Conservation (phyloP, 1,140 invertebrate genomes). For the Eriosoma lanigerum region DNA sequence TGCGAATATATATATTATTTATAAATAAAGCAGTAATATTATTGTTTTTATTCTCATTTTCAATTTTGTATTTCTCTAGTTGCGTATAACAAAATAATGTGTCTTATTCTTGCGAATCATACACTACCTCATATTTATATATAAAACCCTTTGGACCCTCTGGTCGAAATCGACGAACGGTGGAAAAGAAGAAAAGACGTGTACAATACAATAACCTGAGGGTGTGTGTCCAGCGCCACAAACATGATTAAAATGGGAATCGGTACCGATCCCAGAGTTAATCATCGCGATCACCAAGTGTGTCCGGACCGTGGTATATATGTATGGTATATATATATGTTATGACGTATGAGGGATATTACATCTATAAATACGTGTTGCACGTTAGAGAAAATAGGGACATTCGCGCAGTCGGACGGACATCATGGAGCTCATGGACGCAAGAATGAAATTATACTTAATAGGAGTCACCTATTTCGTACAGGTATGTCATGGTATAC, state of each 20-base stretch:
- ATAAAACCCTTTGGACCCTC: not conserved
- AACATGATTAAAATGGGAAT: conserved; percentile 49
- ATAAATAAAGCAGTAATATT: not conserved
- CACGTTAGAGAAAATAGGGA: not conserved
- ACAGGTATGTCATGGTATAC: conserved; percentile 21
- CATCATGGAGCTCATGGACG: conserved; percentile 40
- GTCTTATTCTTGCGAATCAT: not conserved
- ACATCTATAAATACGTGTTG: conserved; percentile 39
- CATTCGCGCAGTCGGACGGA: conserved; percentile 45
- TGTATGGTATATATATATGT: not conserved
- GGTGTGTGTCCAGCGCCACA: conserved; percentile 13
- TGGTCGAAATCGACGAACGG: not conserved
- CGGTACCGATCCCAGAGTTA: conserved; percentile 51
- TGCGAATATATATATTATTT: not conserved
- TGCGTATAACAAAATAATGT: conserved; percentile 2
- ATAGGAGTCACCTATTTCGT: conserved; percentile 36
- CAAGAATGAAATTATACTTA: conserved; percentile 41
- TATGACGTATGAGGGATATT: not conserved
- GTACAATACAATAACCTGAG: conserved; percentile 32
- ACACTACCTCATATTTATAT: too few species aligned
- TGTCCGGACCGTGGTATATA: conserved; percentile 5
- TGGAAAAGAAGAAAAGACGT: not conserved
- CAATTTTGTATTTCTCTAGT: not conserved
- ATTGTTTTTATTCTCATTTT: not conserved
- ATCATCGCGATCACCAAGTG: conserved; percentile 41